Conservation (phyloP, 2,888 invertebrate genomes). For the Harmothoe impar region DNA sequence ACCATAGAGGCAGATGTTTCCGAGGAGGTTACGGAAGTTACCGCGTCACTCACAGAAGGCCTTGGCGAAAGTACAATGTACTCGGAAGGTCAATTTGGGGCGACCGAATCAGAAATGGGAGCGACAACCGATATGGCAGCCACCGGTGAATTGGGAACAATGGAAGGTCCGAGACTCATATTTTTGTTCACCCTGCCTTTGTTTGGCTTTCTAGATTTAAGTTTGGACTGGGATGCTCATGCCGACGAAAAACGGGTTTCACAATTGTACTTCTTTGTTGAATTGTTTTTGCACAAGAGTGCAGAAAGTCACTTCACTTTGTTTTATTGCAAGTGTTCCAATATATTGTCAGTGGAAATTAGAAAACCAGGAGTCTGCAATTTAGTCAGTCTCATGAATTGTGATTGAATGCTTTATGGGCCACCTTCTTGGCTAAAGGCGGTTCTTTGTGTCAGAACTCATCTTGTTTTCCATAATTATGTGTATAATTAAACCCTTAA, state of each 20-base stretch:
- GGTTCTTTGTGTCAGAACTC: too few species aligned
- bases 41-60: not conserved
- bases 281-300: too few species aligned
- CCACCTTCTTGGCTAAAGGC: too few species aligned
- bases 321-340: too few species aligned
- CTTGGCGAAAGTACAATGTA: constrained; percentile 21
- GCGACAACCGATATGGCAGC: not conserved
- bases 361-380: too few species aligned
- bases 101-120: not conserved
- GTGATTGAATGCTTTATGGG: too few species aligned
- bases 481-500: too few species aligned
- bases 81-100: not conserved
- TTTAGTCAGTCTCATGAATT: too few species aligned
- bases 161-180: constrained; percentile 19
- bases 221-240: not conserved
- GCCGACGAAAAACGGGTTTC: not conserved
- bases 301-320: too few species aligned
- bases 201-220: not conserved
- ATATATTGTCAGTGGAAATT: too few species aligned
- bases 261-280: not conserved
- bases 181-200: not conserved
- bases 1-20: constrained; percentile 10
- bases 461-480: too few species aligned
- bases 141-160: not conserved
- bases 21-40: not conserved